These are phyloP conservation scores for Suricata suricatta DNA, from an alignment of 2,113 vertebrate species.

Conservation along the genomic window DNA sequence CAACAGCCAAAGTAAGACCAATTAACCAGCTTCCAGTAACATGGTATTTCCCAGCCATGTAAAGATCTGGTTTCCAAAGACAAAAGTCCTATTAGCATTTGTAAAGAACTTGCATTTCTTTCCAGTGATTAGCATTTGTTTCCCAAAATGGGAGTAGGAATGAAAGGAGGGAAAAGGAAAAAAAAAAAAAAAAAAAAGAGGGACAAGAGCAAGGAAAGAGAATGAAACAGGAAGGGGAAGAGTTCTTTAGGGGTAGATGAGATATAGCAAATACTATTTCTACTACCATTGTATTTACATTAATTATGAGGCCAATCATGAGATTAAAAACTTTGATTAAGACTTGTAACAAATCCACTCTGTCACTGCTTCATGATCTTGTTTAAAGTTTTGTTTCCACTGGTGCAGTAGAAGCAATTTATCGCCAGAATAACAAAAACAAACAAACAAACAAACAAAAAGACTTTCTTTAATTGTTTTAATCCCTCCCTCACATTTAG, in stretches of 20 bases:
- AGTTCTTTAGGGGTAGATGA: neutral
- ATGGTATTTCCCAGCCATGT: neutral
- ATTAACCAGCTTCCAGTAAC: neutral
- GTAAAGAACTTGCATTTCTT: neutral
- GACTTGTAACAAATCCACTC: conserved; percentile 26
- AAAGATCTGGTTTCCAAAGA: neutral
- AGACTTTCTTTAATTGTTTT: neutral
- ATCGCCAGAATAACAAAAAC: neutral
- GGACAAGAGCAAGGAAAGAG: neutral
- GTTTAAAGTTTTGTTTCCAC: conserved; percentile 48
- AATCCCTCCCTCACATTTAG: conserved; percentile 39
- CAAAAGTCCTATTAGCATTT: neutral
- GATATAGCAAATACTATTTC: conserved; percentile 56
- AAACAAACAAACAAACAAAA: too few species aligned
- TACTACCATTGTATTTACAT: neutral
- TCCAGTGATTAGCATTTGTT: neutral
- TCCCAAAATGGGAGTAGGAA: neutral
- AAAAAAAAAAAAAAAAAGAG: neutral
- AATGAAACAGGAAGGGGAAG: neutral
- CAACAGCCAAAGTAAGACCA: neutral
- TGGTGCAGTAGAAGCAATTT: conserved; percentile 37
- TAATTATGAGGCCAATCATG: conserved; percentile 55
- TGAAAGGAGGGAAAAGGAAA: neutral
- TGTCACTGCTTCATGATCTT: conserved; percentile 18
- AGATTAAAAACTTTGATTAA: conserved; percentile 63